These are phyloP conservation scores for Champsocephalus esox DNA, from an alignment of 2,797 vertebrate genomes.

Conservation along the genomic window DNA sequence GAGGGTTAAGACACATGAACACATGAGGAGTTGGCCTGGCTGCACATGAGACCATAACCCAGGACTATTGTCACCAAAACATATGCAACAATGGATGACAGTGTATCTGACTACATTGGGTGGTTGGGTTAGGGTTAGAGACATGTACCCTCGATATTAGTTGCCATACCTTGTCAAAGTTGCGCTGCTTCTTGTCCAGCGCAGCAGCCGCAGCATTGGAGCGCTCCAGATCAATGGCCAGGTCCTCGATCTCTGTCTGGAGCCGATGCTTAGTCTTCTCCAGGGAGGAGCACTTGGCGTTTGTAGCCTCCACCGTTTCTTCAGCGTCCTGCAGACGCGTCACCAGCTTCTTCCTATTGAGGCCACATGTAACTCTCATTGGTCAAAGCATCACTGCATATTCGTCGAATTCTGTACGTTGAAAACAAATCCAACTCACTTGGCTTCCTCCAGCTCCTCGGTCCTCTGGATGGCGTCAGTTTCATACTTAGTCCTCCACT, in stretches of 20 bases:
- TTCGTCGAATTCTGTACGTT: neutral
- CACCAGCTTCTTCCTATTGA: conserved; percentile 91
- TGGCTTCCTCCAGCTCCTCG: conserved; percentile 95
- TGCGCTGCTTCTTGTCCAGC: conserved; percentile 94
- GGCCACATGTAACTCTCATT: neutral
- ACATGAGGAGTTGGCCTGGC: neutral
- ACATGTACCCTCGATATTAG: neutral
- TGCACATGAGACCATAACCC: neutral
- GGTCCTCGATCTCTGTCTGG: conserved; percentile 93
- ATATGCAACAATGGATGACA: neutral
- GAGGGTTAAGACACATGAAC: neutral
- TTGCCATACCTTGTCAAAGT: conserved; percentile 87
- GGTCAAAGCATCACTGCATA: neutral
- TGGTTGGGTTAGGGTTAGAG: neutral
- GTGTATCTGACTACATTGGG: neutral
- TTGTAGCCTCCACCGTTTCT: conserved; percentile 89
- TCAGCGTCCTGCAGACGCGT: conserved; percentile 91
- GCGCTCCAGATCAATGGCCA: conserved; percentile 91
- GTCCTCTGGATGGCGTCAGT: conserved; percentile 95
- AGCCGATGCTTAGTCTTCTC: conserved; percentile 96
- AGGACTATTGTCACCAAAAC: neutral
- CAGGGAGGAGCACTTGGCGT: conserved; percentile 93
- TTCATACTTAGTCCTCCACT: conserved; percentile 96
- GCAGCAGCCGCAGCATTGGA: conserved; percentile 88
- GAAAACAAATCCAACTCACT: conserved; percentile 79